These are phyloP conservation scores for Sycobia sp. DNA, from an alignment of 1,140 invertebrate species.

Conservation along the genomic window DNA sequence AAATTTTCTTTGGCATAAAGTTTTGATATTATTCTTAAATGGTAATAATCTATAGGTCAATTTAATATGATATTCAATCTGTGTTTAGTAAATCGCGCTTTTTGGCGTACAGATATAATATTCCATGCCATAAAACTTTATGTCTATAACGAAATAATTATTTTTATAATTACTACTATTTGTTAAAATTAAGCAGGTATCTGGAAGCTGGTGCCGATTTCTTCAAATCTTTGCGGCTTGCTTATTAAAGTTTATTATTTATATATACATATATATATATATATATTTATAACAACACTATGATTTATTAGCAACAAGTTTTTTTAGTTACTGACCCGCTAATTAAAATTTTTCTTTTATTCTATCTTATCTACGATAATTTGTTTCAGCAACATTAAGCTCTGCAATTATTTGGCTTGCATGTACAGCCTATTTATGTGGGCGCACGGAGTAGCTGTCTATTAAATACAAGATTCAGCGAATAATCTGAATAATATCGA, in stretches of 20 bases:
- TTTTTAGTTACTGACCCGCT: conserved; percentile 38
- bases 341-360: conserved; percentile 39
- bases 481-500: too few relatives aligned
- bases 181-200: conserved; percentile 45
- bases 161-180: conserved; percentile 47
- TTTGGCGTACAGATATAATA: background rate
- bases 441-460: conserved; percentile 60
- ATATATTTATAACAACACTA: conserved; percentile 1
- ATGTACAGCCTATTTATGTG: conserved; percentile 59
- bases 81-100: conserved; percentile 14
- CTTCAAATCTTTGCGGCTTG: conserved; percentile 53
- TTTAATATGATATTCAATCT: conserved; percentile 8
- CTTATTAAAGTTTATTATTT: conserved; percentile 46
- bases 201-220: conserved; percentile 55
- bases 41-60: too few relatives aligned
- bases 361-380: conserved; percentile 51
- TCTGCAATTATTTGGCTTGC: conserved; percentile 60
- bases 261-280: conserved; percentile 13
- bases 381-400: conserved; percentile 59
- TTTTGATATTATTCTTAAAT: too few relatives aligned
- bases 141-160: conserved; percentile 27
- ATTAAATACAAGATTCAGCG: conserved; percentile 39
- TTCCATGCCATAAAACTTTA: conserved; percentile 10
- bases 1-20: too few relatives aligned
- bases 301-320: conserved; percentile 26